These are phyloP conservation scores for Xiphophorus birchmanni DNA, from an alignment of 2,797 vertebrate genomes.

Conservation along the genomic window DNA sequence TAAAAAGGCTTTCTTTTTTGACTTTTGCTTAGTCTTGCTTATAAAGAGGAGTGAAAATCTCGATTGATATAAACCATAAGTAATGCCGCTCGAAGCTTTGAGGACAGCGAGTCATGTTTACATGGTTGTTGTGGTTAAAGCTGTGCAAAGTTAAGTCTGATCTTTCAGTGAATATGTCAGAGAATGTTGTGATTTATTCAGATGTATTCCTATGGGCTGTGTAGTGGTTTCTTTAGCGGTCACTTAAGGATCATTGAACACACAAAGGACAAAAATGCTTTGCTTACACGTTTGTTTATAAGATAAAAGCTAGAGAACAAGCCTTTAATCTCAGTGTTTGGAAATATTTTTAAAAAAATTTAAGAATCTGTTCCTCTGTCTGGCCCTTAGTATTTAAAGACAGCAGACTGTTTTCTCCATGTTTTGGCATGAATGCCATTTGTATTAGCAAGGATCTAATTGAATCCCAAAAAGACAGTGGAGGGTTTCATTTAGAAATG, in stretches of 20 bases:
- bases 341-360: conserved; percentile 64
- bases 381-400: conserved; percentile 65
- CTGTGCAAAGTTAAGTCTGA: conserved; percentile 64
- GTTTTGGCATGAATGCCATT: conserved; percentile 62
- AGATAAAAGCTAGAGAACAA: conserved; percentile 67
- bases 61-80: conserved; percentile 57
- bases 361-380: conserved; percentile 63
- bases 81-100: conserved; percentile 58
- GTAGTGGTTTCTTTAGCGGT: conserved; percentile 66
- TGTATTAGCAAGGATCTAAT: conserved; percentile 51
- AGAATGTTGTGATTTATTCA: conserved; percentile 63
- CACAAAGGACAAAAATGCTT: conserved; percentile 67
- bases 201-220: conserved; percentile 64
- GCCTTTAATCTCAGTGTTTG: conserved; percentile 76
- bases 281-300: conserved; percentile 69
- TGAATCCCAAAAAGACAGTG: conserved; percentile 42
- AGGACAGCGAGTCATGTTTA: conserved; percentile 62
- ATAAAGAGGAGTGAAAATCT: conserved; percentile 62
- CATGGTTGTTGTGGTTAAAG: conserved; percentile 72
- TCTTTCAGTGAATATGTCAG: conserved; percentile 70
- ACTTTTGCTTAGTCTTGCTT: conserved; percentile 64
- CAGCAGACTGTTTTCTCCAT: conserved; percentile 54
- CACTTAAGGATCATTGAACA: conserved; percentile 71
- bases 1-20: conserved; percentile 52
- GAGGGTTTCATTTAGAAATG: conserved; percentile 53